phyloP scores from a whole-genome alignment of 2,888 invertebrate species.

The Agrochola macilenta region DNA sequence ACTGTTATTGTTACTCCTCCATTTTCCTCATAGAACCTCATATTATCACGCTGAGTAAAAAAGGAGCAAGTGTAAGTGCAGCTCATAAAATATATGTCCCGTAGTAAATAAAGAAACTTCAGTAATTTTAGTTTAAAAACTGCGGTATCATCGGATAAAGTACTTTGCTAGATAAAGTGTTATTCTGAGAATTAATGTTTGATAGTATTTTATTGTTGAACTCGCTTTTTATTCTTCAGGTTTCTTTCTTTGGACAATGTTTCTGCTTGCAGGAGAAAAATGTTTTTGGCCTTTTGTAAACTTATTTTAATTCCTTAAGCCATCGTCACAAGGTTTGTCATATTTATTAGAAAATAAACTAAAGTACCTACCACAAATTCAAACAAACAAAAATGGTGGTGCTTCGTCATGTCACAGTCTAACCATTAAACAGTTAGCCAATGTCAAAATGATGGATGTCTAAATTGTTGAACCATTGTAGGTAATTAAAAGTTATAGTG shows the following conservation, averaged over 20 bases:
- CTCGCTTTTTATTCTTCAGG: conserved; percentile 12
- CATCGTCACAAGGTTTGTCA: no score
- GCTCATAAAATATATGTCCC: conserved; percentile 59
- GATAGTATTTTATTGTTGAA: conserved; percentile 47
- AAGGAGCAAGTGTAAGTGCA: conserved; percentile 25
- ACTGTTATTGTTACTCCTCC: conserved; percentile 8
- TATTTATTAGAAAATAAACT: no score
- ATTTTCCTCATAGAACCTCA: conserved; percentile 43
- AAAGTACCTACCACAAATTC: background rate
- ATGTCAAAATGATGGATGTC: conserved; percentile 16
- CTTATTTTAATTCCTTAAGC: no score
- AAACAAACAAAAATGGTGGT: background rate
- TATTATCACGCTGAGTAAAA: conserved; percentile 51
- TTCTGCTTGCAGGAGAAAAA: background rate
- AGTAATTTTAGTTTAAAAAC: conserved; percentile 64
- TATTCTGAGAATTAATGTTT: conserved; percentile 49
- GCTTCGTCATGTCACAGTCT: conserved; percentile 8
- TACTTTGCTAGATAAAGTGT: conserved; percentile 51
- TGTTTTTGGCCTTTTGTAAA: no score
- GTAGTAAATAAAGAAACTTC: conserved; percentile 57
- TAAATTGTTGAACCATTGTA: conserved; percentile 2
- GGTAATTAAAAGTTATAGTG: background rate
- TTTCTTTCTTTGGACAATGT: conserved; percentile 24
- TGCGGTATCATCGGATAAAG: conserved; percentile 60
- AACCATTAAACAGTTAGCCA: background rate